Evolutionary conservation across 2,113 vertebrate species (phyloP).

Genomic region (Aleadryas rufinucha): DNA sequence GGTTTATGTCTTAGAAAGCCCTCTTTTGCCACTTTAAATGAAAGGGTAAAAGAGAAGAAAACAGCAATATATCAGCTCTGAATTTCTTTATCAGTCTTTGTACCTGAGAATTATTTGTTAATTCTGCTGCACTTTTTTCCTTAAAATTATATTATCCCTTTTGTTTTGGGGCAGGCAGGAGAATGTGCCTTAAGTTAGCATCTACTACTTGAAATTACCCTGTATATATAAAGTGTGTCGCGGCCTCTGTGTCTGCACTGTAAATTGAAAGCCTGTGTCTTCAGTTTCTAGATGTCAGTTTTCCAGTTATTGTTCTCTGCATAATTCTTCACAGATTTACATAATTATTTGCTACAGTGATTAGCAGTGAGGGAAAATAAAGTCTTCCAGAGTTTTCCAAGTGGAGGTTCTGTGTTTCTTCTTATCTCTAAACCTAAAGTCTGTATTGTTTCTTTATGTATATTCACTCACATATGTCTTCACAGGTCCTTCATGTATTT

Average conservation of each 20-base stretch:
- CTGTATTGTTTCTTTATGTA: not conserved
- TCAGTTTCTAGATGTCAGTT: not conserved
- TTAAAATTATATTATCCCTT: not conserved
- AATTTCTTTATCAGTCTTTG: not conserved
- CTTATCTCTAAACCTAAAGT: not conserved
- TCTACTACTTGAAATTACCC: not conserved
- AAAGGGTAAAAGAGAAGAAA: not conserved
- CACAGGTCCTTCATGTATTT: not conserved
- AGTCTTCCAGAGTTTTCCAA: not conserved
- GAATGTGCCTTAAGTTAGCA: not conserved
- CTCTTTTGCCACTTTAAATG: not conserved
- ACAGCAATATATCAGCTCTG: not conserved
- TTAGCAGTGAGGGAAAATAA: not conserved
- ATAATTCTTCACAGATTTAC: not conserved
- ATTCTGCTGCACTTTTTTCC: not conserved
- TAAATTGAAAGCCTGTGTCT: not conserved
- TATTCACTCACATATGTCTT: not conserved
- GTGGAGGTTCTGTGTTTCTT: not conserved
- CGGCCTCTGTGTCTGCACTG: not conserved
- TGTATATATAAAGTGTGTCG: not conserved
- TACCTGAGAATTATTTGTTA: not conserved
- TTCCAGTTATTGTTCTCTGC: not conserved
- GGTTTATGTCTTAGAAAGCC: not conserved
- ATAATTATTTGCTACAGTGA: not conserved
- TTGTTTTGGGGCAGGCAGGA: not conserved